Conservation (phyloP, 1,140 invertebrate genomes). For the Oscheius sp. region DNA sequence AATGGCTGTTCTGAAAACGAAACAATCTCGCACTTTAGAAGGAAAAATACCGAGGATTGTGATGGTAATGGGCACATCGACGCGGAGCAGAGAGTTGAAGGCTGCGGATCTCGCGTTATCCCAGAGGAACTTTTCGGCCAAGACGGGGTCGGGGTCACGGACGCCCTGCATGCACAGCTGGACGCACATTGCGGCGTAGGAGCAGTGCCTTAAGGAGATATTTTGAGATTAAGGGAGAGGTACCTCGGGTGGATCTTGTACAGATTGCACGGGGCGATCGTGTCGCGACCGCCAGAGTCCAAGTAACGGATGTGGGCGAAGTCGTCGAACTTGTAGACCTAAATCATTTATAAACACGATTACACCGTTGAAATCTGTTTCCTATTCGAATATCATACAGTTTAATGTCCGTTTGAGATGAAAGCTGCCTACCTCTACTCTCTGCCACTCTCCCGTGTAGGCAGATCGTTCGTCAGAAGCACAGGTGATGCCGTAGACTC, state of each 20-base stretch:
- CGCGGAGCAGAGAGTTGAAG: not conserved
- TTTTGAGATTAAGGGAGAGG: not conserved
- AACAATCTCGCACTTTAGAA: not conserved
- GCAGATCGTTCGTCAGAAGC: not conserved
- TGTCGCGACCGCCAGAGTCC: slow-evolving; percentile 4
- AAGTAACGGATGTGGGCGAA: not conserved
- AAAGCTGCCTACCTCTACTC: not conserved
- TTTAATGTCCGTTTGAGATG: too few species aligned
- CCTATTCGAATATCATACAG: too few species aligned
- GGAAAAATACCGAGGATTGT: not conserved
- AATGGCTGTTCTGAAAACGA: too few species aligned
- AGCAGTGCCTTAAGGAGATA: not conserved
- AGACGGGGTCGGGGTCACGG: not conserved
- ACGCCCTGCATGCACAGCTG: not conserved
- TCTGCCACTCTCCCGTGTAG: slow-evolving; percentile 15
- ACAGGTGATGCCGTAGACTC: not conserved
- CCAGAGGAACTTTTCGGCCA: not conserved
- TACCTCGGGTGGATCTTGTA: slow-evolving; percentile 2
- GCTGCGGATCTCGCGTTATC: not conserved
- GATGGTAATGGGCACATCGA: slow-evolving; percentile 1
- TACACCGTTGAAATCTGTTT: too few species aligned
- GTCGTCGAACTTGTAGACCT: not conserved
- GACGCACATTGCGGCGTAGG: not conserved
- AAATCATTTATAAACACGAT: not conserved
- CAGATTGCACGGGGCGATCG: not conserved